Evolutionary conservation across 2,888 invertebrate genomes (phyloP).

Genomic region (Oscheius sp.): DNA sequence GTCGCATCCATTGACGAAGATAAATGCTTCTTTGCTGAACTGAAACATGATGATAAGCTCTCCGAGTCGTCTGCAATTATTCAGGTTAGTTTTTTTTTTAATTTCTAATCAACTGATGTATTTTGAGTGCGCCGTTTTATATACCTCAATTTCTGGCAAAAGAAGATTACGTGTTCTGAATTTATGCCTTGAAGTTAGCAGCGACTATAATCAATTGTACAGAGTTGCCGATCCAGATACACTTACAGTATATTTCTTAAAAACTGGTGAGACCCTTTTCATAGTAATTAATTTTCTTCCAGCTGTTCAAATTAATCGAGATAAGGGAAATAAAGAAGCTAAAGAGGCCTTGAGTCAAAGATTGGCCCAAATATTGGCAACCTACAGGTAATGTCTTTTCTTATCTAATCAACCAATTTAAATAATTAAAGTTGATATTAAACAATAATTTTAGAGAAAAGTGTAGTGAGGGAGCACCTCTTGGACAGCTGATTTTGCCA

Average conservation of each 20-base stretch:
- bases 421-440: too few relatives aligned
- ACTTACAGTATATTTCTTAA: constrained; percentile 88
- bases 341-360: constrained; percentile 82
- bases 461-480: constrained; percentile 89
- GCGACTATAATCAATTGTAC: constrained; percentile 87
- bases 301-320: constrained; percentile 84
- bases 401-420: too few relatives aligned
- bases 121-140: constrained; percentile 79
- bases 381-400: constrained; percentile 78
- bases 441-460: constrained; percentile 83
- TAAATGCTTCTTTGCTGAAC: constrained; percentile 80
- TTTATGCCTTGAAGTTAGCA: constrained; percentile 79
- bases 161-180: constrained; percentile 89
- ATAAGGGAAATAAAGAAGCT: constrained; percentile 84
- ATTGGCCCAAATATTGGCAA: constrained; percentile 84
- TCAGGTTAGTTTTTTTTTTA: too few relatives aligned
- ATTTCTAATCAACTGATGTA: too few relatives aligned
- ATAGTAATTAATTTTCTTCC: constrained; percentile 30
- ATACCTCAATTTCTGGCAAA: constrained; percentile 83
- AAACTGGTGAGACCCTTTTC: constrained; percentile 78
- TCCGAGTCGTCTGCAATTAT: constrained; percentile 86
- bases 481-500: constrained; percentile 96
- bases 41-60: constrained; percentile 98
- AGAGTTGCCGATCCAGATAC: constrained; percentile 92
- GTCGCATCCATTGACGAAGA: constrained; percentile 84